These are phyloP conservation scores for Nesidiocoris tenuis DNA, from an alignment of 2,888 invertebrate genomes.

Conservation along the genomic window DNA sequence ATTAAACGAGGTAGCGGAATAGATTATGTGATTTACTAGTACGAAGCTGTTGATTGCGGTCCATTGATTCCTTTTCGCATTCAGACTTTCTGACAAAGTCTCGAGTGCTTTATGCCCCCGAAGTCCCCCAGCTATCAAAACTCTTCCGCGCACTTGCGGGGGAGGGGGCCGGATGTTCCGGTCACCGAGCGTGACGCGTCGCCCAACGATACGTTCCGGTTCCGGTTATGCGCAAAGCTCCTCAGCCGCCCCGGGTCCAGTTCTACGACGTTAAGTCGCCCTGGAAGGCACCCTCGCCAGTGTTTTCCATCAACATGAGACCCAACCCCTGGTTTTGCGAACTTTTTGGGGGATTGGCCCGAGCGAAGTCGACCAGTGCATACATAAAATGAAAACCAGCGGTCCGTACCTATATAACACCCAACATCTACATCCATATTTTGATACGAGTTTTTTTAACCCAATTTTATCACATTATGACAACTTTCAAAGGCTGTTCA, in stretches of 20 bases:
- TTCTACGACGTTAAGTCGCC: not conserved
- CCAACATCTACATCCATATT: no score
- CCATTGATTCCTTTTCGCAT: constrained; percentile 1
- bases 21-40: not conserved
- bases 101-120: constrained; percentile 2
- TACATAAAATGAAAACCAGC: no score
- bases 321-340: no score
- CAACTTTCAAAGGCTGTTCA: no score
- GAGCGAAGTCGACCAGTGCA: no score
- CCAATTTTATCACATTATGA: no score
- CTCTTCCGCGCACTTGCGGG: not conserved
- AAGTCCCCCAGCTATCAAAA: not conserved
- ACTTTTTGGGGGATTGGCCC: no score
- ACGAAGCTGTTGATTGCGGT: not conserved
- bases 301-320: constrained; percentile 35
- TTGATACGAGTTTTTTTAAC: no score
- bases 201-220: constrained; percentile 42
- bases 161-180: constrained; percentile 38
- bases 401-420: no score
- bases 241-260: not conserved
- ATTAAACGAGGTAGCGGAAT: no score
- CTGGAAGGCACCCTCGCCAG: constrained; percentile 5
- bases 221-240: constrained; percentile 41
- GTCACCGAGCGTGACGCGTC: constrained; percentile 43
- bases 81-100: not conserved